Base-by-base conservation (phyloP, 2,113 vertebrate species). In the Heterochromis multidens region DNA sequence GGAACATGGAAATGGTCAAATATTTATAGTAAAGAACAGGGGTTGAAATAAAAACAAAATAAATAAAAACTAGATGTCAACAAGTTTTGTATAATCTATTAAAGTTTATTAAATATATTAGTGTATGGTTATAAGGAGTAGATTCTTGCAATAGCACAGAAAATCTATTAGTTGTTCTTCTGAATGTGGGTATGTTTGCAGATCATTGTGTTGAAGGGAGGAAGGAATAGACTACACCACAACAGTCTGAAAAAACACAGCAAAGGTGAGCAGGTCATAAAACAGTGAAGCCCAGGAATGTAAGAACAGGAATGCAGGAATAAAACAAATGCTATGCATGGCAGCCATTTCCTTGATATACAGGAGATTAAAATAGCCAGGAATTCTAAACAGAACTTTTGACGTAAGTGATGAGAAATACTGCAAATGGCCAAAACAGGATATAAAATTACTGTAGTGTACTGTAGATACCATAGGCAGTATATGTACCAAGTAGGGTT, bases 211-310 rank as follows among this genome's bases (percentile, higher is more conserved):
- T 79, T 72, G 56, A 21, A 37, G 62, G 57, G 77, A 91, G 88
- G 88, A 82, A 90, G 49, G 82, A 84, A 77, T 17, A 37, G 62
- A 89, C 33, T 57, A 80, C 72, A 14, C 40, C 67, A 72, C 49
- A 70, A 29, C 21, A 23, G 37, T 77, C 74, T 67, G 59, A 59
- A 54, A 87, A 84, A 88, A 77, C 61, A 84, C 19, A 14, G 67
- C 12, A 31, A 83, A 87, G 80, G 67, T 37, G 46, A 89, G 40
- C 49, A 19, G 81, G 85, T 92, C 90, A 84, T 40, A 79, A 88
- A 86, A 83, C 81, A 81, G n/a, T 9, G 61, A 27, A 33, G 74
- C 78, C 58, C 46, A 79, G 85, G 74, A 88, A 91, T 89, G 77
- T 65, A 88, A 84, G 21, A 57, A 31, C 31, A 86, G 43, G 80